A percentile compares a stretch with the other conserved stretches of the same genome.
phyloP scores from a whole-genome alignment of 2,888 invertebrate species.

The Teinopalpus imperialis region DNA sequence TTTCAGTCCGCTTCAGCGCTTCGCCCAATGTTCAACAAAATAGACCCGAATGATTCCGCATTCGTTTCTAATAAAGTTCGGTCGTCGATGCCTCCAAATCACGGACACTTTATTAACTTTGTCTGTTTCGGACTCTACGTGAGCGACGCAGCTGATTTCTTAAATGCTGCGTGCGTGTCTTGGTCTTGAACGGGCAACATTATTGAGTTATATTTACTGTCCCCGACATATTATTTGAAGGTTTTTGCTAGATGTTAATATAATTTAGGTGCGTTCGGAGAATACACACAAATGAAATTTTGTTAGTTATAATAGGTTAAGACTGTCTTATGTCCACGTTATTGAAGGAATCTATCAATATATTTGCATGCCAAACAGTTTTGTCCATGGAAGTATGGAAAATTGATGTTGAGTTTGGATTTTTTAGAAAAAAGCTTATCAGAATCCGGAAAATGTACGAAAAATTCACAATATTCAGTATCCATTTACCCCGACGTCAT shows the following conservation, averaged over 20 bases:
- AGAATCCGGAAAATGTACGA: no score
- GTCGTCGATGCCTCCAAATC: constrained; percentile 26
- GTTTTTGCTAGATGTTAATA: not conserved
- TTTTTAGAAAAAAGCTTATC: no score
- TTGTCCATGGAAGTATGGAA: no score
- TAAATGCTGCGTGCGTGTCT: constrained; percentile 4
- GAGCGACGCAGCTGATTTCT: not conserved
- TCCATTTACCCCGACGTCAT: no score
- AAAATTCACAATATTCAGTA: no score
- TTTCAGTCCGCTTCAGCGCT: not conserved
- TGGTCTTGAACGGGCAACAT: not conserved
- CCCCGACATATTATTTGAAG: constrained; percentile 1
- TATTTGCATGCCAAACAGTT: no score
- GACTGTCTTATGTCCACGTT: no score
- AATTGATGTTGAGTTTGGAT: no score
- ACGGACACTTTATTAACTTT: constrained; percentile 29
- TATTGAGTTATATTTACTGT: constrained; percentile 4
- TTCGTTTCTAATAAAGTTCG: constrained; percentile 31
- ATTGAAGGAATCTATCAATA: no score
- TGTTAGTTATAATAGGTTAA: no score
- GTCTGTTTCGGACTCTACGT: constrained; percentile 20
- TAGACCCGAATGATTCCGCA: constrained; percentile 6
- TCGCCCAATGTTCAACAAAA: constrained; percentile 6
- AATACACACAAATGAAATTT: no score
- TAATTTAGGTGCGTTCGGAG: no score